Conservation (phyloP, 2,888 invertebrate genomes). For the Thysanoteuthis rhombus region DNA sequence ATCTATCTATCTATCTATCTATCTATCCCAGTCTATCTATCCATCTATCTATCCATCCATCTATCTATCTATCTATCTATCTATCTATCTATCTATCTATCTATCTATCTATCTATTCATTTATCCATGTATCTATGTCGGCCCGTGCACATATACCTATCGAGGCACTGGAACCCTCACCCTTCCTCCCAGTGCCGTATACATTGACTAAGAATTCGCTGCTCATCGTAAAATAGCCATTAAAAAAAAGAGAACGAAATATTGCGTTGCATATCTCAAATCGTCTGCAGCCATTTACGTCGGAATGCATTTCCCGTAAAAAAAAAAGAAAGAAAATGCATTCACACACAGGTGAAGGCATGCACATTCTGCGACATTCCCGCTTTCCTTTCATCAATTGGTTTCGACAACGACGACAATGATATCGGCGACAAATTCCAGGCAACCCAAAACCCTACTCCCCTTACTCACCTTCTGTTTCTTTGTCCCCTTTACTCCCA, state of each 20-base stretch:
- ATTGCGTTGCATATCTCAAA: neutral
- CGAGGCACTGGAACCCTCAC: neutral
- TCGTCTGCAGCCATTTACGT: neutral
- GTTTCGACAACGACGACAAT: neutral
- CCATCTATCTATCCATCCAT: too few relatives aligned
- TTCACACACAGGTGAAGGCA: neutral
- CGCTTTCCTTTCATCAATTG: neutral
- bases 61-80: too few relatives aligned
- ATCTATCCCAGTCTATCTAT: too few relatives aligned
- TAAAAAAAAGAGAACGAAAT: too few relatives aligned
- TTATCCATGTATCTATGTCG: too few relatives aligned
- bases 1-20: too few relatives aligned
- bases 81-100: neutral
- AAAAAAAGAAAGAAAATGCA: too few relatives aligned
- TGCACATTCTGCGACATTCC: neutral
- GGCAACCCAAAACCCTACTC: neutral
- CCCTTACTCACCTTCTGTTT: too few relatives aligned
- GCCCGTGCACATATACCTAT: neutral
- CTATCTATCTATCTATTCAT: neutral
- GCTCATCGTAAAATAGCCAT: too few relatives aligned
- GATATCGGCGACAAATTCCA: neutral
- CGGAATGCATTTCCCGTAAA: neutral
- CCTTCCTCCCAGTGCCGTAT: neutral
- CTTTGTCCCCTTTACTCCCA: neutral
- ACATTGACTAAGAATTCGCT: neutral